phyloP scores from a whole-genome alignment of 2,797 vertebrate species.

The Sarcoramphus papa region DNA sequence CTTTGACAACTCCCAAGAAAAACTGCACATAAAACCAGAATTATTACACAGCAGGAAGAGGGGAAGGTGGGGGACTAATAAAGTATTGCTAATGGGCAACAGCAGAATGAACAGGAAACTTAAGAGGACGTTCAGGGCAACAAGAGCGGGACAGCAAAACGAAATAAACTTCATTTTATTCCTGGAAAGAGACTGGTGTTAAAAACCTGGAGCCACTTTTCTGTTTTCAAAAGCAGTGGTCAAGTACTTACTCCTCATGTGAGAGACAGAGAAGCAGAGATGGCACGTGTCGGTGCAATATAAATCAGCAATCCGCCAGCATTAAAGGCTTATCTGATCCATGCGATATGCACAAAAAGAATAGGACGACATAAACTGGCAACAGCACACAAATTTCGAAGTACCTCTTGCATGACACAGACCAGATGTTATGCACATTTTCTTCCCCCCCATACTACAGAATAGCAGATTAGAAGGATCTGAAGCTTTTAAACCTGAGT shows the following conservation, averaged over 20 bases:
- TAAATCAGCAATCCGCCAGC: background rate
- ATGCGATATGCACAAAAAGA: background rate
- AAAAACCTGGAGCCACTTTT: background rate
- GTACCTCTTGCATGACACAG: background rate
- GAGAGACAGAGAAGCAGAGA: background rate
- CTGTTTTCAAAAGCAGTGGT: background rate
- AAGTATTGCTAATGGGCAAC: background rate
- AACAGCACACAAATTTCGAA: background rate
- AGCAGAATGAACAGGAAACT: background rate
- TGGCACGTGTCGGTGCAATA: background rate
- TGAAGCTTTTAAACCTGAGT: background rate
- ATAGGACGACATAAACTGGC: background rate
- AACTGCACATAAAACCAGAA: background rate
- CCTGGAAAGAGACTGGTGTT: background rate
- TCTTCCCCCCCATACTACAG: fast-evolving
- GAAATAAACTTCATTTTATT: background rate
- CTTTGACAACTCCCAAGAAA: background rate
- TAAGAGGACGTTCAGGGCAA: background rate
- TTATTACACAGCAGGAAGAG: background rate
- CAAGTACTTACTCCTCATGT: background rate
- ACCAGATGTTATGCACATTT: background rate
- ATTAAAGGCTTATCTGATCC: background rate
- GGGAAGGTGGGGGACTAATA: background rate
- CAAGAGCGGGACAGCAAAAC: background rate
- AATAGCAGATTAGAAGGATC: background rate